A percentile compares a stretch with the other conserved stretches of the same genome.
Conservation (phyloP, 1,140 invertebrate genomes). For the Achatina immaculata region DNA sequence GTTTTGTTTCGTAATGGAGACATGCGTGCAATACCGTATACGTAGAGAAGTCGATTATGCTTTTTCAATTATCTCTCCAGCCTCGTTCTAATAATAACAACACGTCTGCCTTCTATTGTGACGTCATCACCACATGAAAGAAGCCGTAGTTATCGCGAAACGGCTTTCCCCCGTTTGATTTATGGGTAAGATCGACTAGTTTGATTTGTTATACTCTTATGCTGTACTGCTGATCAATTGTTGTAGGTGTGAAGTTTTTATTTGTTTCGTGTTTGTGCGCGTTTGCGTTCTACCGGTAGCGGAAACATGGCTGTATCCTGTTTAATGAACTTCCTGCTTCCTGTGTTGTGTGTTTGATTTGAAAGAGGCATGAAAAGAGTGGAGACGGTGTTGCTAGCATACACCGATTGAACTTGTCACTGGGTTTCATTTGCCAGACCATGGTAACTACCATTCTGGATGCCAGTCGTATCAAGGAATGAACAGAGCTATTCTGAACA, state of each 20-base stretch:
- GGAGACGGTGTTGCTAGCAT: too few relatives aligned
- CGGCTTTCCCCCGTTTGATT: neutral
- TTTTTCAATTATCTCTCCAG: too few relatives aligned
- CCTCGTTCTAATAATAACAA: neutral
- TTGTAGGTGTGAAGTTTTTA: neutral
- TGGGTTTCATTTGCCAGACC: neutral
- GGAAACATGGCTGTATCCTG: constrained; percentile 10
- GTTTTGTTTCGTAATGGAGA: too few relatives aligned
- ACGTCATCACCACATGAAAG: neutral
- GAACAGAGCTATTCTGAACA: too few relatives aligned
- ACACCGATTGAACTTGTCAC: neutral
- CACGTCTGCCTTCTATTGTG: neutral
- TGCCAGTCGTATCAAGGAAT: too few relatives aligned
- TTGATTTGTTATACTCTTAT: neutral
- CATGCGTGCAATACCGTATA: too few relatives aligned
- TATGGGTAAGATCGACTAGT: neutral
- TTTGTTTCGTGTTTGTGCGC: neutral
- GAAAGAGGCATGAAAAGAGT: neutral
- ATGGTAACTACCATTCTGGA: too few relatives aligned
- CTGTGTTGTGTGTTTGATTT: neutral
- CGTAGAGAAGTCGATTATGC: too few relatives aligned
- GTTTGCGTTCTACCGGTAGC: constrained; percentile 3
- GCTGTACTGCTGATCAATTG: neutral
- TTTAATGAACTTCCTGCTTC: constrained; percentile 7
- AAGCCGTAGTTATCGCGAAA: neutral